These are phyloP conservation scores for Phalacrocorax brasilianus DNA, from an alignment of 2,113 vertebrate species.

Conservation along the genomic window DNA sequence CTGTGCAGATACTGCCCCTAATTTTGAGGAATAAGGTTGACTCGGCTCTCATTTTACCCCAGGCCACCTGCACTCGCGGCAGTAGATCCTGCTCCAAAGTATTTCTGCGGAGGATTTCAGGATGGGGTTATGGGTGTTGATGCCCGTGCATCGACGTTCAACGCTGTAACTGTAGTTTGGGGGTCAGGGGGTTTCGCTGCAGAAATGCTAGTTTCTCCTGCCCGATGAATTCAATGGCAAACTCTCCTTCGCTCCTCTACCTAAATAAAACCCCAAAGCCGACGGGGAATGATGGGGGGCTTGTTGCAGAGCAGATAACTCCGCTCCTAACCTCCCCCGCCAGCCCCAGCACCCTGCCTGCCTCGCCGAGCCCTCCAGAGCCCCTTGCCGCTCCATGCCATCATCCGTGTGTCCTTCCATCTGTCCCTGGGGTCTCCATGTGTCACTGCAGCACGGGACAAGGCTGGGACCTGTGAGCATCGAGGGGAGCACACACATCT, in stretches of 20 bases:
- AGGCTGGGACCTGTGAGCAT: background rate
- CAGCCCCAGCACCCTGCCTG: background rate
- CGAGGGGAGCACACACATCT: background rate
- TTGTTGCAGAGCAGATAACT: background rate
- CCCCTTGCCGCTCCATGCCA: background rate
- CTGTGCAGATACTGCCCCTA: background rate
- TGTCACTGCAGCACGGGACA: background rate
- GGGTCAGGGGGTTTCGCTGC: background rate
- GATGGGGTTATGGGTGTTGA: background rate
- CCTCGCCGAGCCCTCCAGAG: fast-evolving
- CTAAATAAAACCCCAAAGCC: background rate
- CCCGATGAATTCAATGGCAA: background rate
- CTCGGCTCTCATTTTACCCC: background rate
- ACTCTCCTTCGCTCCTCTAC: background rate
- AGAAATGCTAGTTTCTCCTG: background rate
- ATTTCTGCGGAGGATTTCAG: background rate
- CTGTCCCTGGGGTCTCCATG: background rate
- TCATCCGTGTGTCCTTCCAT: background rate
- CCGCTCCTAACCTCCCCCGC: background rate
- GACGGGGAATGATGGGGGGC: fast-evolving
- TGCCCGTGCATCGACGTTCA: background rate
- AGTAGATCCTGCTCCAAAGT: background rate
- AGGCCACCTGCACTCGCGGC: fast-evolving
- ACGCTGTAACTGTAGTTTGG: background rate
- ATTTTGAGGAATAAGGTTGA: background rate